Evolutionary conservation across 2,888 invertebrate genomes (phyloP), one percentile per base, ranked within the genome.

Genomic region (Aelia acuminata): DNA sequence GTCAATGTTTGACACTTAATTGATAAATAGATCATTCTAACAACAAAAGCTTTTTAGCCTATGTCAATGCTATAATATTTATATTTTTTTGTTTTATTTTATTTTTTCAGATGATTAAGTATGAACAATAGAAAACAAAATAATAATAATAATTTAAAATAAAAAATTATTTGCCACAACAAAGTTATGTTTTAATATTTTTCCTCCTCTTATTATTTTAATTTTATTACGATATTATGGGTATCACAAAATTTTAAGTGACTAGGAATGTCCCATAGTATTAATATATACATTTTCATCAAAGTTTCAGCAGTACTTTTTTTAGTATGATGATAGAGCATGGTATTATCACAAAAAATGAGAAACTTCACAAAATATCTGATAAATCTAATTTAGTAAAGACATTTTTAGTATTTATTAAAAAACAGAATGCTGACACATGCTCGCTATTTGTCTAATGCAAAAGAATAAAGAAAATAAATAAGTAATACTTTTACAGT

Each of bases 11-110:
- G 87, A 87, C 87, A 70, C 87, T 87, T 87, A 87, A 87, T 87
- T 87, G 87, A 87, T 87, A 75, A 87, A 53, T 87, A 87, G 53
- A 87, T 75, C n/a, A 87, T 53, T 57, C 87, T 87, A 87, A 87
- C 87, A 87, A 87, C 87, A 87, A 87, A 87, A 87, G 87, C 87
- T 87, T 87, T 63, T 80, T 80, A 80, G 57, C 87, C 87, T 87
- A 87, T 87, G 70, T 87, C 49, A 70, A 87, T 87, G 87, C 87
- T 87, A 87, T 63, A 70, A 63, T 47, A 43, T 57, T 47, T 70
- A 0, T 31, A 48, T 47, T 3, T 47, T 47, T 47, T 48, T 63
- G 8, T 86, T 48, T 86, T 86, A 13, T 31, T 5, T 39, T 85
- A 70, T 86, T 86, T 63, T 87, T 85, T 84, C 50, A 49, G 5